These are phyloP conservation scores for Gibbula magus DNA, from an alignment of 2,888 invertebrate species.

Conservation along the genomic window DNA sequence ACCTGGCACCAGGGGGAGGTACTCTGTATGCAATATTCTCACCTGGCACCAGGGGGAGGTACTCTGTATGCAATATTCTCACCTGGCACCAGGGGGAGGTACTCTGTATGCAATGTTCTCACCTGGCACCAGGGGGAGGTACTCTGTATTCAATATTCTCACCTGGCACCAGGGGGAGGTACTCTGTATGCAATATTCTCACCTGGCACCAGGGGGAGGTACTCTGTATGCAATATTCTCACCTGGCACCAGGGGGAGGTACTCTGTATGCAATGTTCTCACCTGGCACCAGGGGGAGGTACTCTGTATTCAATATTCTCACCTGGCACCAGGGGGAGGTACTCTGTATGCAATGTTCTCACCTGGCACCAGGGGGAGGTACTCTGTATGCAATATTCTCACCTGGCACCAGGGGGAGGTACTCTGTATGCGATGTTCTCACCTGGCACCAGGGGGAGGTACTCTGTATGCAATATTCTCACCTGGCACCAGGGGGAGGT, in stretches of 20 bases:
- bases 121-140: conserved; percentile 61
- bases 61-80: conserved; percentile 56
- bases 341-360: conserved; percentile 55
- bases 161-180: conserved; percentile 61
- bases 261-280: conserved; percentile 55
- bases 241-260: conserved; percentile 61
- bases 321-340: conserved; percentile 61
- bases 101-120: conserved; percentile 55
- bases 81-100: conserved; percentile 61
- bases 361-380: conserved; percentile 61
- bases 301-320: conserved; percentile 56
- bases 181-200: conserved; percentile 56
- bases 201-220: conserved; percentile 61
- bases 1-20: conserved; percentile 61
- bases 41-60: conserved; percentile 61
- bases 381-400: conserved; percentile 56
- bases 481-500: conserved; percentile 61
- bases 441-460: conserved; percentile 61
- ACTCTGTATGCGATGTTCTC: conserved; percentile 55
- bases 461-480: conserved; percentile 56
- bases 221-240: conserved; percentile 56
- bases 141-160: conserved; percentile 56
- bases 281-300: conserved; percentile 61
- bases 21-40: conserved; percentile 56
- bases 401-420: conserved; percentile 61